A percentile compares a stretch with the other conserved stretches of the same genome.
phyloP scores from a whole-genome alignment of 2,797 vertebrate species.

The Ptychobarbus kaznakovi region DNA sequence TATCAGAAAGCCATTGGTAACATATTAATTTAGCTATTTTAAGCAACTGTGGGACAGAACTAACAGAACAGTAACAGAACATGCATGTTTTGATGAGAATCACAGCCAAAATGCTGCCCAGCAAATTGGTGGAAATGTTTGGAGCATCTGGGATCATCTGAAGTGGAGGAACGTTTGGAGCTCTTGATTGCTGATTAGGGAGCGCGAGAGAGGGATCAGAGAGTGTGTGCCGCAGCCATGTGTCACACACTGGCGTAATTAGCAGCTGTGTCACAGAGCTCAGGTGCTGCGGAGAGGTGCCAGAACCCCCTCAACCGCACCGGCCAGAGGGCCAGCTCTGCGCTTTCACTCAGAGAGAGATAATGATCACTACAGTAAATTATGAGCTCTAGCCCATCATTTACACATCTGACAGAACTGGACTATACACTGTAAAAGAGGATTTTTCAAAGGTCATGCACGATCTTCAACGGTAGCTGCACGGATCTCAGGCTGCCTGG shows the following conservation, averaged over 20 bases:
- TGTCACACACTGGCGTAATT: constrained; percentile 70
- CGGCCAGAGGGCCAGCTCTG: constrained; percentile 4
- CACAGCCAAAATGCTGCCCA: constrained; percentile 53
- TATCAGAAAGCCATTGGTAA: neutral
- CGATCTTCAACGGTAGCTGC: no score
- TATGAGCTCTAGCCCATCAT: neutral
- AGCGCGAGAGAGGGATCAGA: constrained; percentile 41
- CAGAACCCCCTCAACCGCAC: constrained; percentile 43
- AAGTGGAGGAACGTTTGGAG: constrained; percentile 62
- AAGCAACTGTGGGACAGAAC: constrained; percentile 34
- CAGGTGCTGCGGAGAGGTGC: constrained; percentile 59
- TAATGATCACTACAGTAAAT: neutral
- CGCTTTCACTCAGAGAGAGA: neutral
- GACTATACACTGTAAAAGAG: neutral
- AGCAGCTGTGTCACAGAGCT: constrained; percentile 74
- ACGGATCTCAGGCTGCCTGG: no score
- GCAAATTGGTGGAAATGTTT: constrained; percentile 62
- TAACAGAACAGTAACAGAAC: constrained; percentile 58
- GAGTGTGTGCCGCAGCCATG: constrained; percentile 38
- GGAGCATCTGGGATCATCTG: constrained; percentile 62
- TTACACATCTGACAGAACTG: neutral
- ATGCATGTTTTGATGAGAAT: constrained; percentile 52
- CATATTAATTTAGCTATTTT: neutral
- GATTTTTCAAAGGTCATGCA: neutral
- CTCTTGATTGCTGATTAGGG: constrained; percentile 72